Evolutionary conservation across 1,140 invertebrate species (phyloP).

Genomic region (Drosophila cardini): DNA sequence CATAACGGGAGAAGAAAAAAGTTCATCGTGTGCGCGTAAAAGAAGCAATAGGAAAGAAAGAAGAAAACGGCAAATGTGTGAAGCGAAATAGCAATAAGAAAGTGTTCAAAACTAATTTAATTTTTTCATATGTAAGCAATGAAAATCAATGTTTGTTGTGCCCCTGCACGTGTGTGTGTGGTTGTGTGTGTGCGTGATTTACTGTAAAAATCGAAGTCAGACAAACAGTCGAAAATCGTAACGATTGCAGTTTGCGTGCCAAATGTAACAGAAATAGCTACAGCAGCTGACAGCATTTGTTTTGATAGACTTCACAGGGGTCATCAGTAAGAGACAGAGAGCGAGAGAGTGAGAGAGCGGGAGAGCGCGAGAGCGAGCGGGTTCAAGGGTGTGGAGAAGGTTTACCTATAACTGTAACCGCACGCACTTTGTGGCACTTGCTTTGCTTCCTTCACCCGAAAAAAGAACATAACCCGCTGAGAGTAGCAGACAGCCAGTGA

Average conservation of each 20-base stretch:
- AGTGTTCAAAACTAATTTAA: conserved; percentile 50
- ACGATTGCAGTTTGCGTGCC: conserved; percentile 57
- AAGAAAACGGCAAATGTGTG: conserved; percentile 12
- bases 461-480: conserved; percentile 28
- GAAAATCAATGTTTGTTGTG: conserved; percentile 67
- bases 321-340: neutral
- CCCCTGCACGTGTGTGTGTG: conserved; percentile 6
- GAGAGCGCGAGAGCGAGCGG: neutral
- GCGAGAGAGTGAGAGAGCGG: neutral
- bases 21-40: conserved; percentile 33
- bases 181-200: conserved; percentile 36
- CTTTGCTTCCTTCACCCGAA: conserved; percentile 22
- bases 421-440: conserved; percentile 57
- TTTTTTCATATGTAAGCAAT: conserved; percentile 65
- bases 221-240: conserved; percentile 64
- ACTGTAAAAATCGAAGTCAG: conserved; percentile 78
- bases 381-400: neutral
- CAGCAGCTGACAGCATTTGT: conserved; percentile 52
- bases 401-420: conserved; percentile 26
- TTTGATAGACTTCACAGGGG: conserved; percentile 27
- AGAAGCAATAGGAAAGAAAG: conserved; percentile 49
- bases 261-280: conserved; percentile 44
- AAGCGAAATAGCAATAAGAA: conserved; percentile 26
- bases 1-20: conserved; percentile 3
- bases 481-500: conserved; percentile 4